Evolutionary conservation across 2,888 invertebrate genomes (phyloP), one percentile per base, ranked within the genome.

Genomic region (Celastrina argiolus): DNA sequence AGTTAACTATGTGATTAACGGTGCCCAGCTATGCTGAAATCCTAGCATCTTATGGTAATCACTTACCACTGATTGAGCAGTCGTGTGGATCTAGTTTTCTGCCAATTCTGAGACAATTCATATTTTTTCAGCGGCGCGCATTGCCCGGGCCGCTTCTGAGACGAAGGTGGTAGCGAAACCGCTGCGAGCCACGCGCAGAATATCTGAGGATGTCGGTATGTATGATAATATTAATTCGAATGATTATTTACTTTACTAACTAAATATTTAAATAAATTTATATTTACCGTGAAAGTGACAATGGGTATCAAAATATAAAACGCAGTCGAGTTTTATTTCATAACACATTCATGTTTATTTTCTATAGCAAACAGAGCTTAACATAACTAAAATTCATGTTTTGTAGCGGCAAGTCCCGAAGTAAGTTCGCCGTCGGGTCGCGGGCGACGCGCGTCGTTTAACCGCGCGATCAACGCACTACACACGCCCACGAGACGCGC

Each of bases 371-470:
- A n/a, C n/a, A n/a, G n/a, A n/a, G n/a, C n/a, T n/a, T n/a, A n/a
- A n/a, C n/a, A n/a, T n/a, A n/a, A n/a, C n/a, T n/a, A n/a, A 39
- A 39, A 2, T 39, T 8, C 0, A 22, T 65, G 8, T 1, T 45
- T 58, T 68, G 7, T 64, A 70, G 61, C 69, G 75, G 69, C 67
- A 7, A 75, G 73, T 6, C 70, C 76, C 0, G 73, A 70, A 16
- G 42, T 51, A 7, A 75, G 71, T 0, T 79, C 83, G 0, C 72
- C 67, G 0, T 78, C 83, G 14, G 72, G 78, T 6, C 84, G 86
- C 58, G 77, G 83, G 0, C 81, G 91, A 0, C 85, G 91, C 42
- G 86, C 86, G 8, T 91, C 91, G 0, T 92, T 92, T 78, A 84
- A 76, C 68, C 84, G 84, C 72, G 91, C 91, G 0, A 80, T 85